A percentile compares a stretch with the other conserved stretches of the same genome.
Evolutionary conservation across 2,797 vertebrate genomes (phyloP).

Genomic region (Babyrousa celebensis): DNA sequence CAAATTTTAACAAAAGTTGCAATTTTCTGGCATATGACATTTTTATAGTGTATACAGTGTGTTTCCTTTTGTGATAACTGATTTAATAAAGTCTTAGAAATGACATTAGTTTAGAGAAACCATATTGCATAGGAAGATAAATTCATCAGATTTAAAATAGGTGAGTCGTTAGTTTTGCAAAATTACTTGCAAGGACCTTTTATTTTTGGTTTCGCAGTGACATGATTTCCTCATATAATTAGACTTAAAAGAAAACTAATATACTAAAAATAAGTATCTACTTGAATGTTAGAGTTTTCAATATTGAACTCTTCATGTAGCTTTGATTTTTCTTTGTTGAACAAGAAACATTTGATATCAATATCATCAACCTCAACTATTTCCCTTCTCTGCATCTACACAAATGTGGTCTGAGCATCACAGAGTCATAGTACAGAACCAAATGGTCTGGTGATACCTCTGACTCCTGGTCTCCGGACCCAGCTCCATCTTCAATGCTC

Average conservation of each 20-base stretch:
- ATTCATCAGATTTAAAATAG: conserved; percentile 26
- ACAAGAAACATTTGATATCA: not conserved
- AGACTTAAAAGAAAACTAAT: not conserved
- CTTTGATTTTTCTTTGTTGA: not conserved
- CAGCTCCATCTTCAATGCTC: too few species aligned
- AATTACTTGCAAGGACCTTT: not conserved
- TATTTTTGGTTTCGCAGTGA: conserved; percentile 45
- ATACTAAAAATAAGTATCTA: not conserved
- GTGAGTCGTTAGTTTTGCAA: conserved; percentile 39
- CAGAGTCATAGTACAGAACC: not conserved
- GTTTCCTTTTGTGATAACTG: conserved; percentile 18
- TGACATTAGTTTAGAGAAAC: conserved; percentile 26
- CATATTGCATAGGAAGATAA: not conserved
- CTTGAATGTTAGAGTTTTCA: not conserved
- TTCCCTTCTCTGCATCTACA: rapidly evolving
- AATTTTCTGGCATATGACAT: conserved; percentile 23
- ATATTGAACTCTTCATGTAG: not conserved
- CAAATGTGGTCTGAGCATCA: not conserved
- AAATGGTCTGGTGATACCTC: too few species aligned
- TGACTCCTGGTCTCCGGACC: not conserved
- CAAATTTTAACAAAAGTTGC: conserved; percentile 61
- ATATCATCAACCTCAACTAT: not conserved
- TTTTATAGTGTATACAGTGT: not conserved
- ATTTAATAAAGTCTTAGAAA: conserved; percentile 30
- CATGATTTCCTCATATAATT: not conserved